Percentiles rank a stretch among this genome's conserved stretches.
Evolutionary conservation across 2,113 vertebrate species (phyloP).

Genomic region (Tychaedon coryphoeus): DNA sequence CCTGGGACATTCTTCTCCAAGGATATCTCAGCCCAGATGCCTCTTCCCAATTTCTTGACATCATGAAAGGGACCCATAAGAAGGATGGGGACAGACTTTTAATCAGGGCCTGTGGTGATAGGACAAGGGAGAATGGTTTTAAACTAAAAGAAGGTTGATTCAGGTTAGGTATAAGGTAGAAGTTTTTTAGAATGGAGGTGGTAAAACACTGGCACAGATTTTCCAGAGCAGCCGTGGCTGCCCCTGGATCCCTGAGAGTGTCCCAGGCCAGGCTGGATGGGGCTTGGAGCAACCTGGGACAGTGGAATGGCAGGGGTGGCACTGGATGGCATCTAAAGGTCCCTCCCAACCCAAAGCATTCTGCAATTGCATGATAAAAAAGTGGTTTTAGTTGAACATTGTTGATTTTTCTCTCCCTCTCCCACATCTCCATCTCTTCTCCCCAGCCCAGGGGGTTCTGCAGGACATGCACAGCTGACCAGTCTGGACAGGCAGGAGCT

Average conservation of each 20-base stretch:
- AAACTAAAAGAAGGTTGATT: neutral
- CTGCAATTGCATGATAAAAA: neutral
- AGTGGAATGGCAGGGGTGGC: neutral
- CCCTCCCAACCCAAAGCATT: neutral
- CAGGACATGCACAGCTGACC: neutral
- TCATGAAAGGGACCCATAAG: neutral
- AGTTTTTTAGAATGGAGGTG: neutral
- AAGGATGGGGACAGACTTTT: neutral
- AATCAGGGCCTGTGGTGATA: neutral
- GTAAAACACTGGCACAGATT: neutral
- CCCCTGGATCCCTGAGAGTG: neutral
- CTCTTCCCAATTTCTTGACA: neutral
- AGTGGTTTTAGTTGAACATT: neutral
- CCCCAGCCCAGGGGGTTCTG: neutral
- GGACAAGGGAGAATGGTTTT: neutral
- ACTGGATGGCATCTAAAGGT: neutral
- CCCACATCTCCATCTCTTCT: neutral
- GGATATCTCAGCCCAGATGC: neutral
- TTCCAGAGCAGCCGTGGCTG: neutral
- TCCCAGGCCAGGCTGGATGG: accelerated
- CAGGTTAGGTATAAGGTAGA: neutral
- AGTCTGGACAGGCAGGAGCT: neutral
- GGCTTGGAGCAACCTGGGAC: neutral
- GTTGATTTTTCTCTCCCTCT: neutral
- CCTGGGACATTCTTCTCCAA: neutral